Percentiles rank a stretch among this genome's conserved stretches.
Conservation (phyloP, 2,797 vertebrate genomes). For the Fistularia commersonii region DNA sequence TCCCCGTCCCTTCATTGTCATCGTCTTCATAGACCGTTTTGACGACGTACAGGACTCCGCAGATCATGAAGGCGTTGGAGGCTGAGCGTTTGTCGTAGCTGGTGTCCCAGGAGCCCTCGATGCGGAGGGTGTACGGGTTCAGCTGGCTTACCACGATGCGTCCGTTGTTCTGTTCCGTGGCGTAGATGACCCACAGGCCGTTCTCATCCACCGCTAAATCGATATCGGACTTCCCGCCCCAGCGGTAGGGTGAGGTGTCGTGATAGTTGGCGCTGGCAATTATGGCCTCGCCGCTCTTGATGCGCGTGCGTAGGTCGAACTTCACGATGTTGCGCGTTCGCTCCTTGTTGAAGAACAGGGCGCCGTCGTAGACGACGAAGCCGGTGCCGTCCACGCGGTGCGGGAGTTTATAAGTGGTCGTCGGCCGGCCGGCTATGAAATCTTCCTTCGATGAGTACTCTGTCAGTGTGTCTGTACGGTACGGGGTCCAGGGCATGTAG, state of each 20-base stretch:
- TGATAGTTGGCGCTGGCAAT: slow-evolving; percentile 89
- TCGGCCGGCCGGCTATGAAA: slow-evolving; percentile 94
- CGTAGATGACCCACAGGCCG: slow-evolving; percentile 81
- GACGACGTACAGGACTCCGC: slow-evolving; percentile 83
- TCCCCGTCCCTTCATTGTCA: slow-evolving; percentile 95
- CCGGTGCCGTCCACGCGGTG: slow-evolving; percentile 96
- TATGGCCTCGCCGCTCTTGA: slow-evolving; percentile 98
- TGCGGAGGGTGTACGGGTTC: slow-evolving; percentile 79
- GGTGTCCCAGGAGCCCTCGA: slow-evolving; percentile 80
- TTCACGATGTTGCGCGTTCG: slow-evolving; percentile 98
- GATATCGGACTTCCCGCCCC: slow-evolving; percentile 81
- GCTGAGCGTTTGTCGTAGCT: slow-evolving; percentile 78
- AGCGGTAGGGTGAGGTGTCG: slow-evolving; percentile 80
- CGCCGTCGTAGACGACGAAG: slow-evolving; percentile 97
- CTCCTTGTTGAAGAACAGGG: slow-evolving; percentile 98
- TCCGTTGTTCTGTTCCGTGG: slow-evolving; percentile 81
- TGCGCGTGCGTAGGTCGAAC: slow-evolving; percentile 93
- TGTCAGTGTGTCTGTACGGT: slow-evolving; percentile 93
- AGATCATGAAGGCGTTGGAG: slow-evolving; percentile 82
- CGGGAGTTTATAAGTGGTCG: slow-evolving; percentile 96
- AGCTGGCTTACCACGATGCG: slow-evolving; percentile 80
- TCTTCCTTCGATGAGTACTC: slow-evolving; percentile 99
- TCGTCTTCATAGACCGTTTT: slow-evolving; percentile 98
- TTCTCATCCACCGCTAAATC: slow-evolving; percentile 81
- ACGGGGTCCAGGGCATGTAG: slow-evolving; percentile 99